Base-by-base conservation (phyloP, 2,113 vertebrate species). In the Apodemus speciosus region DNA sequence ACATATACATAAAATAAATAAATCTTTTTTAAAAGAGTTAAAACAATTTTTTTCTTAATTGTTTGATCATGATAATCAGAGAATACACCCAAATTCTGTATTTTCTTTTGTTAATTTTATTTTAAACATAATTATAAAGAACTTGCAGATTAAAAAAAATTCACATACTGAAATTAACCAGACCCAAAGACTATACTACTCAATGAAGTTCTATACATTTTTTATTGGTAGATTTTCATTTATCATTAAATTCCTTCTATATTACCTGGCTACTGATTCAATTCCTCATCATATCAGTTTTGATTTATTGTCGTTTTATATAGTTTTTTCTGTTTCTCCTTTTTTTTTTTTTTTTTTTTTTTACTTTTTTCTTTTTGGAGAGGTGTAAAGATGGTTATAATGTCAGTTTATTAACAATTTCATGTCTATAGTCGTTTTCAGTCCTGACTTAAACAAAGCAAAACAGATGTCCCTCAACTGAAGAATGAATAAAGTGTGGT, bases 201-300 rank as follows among this genome's bases (percentile, higher is more conserved):
- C 77, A n/a, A 58, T 56, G 18, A 80, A 58, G 20, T 58, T 56
- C 76, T 79, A 23, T 23, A 23, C 76, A 23, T 75, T 75, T 91
- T 86, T 71, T 76, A 81, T 90, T 51, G n/a, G n/a, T 38, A 46
- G 23, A 11, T 51, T 89, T 81, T 89, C 23, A 66, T 16, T 91
- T 91, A 58, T 43, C 56, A 43, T 91, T 88, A 94, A 68, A n/a
- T 43, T 27, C 35, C 53, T 88, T 88, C 88, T 77, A 10, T 27
- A 75, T 16, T 72, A 77, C 30, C 62, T 76, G 40, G 62, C 9
- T 75, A 46, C 20, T 35, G 85, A 81, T 43, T 94, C 20, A 68
- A 30, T 66, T 92, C 43, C 6, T 89, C 49, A n/a, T 86, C 23
- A 56, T 85, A 35, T 81, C 27, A 69, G 7, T 89, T 89, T 89